phyloP scores from a whole-genome alignment of 2,113 vertebrate genomes.

The Ammodytes dubius region DNA sequence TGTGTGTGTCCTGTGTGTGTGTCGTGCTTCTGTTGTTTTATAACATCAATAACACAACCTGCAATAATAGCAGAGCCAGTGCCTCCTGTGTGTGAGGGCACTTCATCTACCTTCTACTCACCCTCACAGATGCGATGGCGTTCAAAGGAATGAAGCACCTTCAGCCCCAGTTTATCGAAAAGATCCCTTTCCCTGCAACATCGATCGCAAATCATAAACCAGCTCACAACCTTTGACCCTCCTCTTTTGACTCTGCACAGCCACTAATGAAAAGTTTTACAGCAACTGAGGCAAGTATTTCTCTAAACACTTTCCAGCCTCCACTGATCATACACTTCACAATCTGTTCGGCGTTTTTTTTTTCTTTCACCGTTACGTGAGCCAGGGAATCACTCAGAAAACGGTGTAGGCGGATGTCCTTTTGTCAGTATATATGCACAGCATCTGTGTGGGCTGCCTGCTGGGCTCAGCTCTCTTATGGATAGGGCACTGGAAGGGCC shows the following conservation, averaged over 20 bases:
- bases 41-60: constrained; percentile 51
- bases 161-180: constrained; percentile 61
- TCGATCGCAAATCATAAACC: constrained; percentile 61
- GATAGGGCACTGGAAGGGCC: constrained; percentile 71
- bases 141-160: constrained; percentile 46
- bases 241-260: constrained; percentile 26
- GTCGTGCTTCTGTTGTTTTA: constrained; percentile 51
- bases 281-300: constrained; percentile 71
- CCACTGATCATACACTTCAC: constrained; percentile 72
- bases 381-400: constrained; percentile 79
- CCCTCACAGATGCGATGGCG: constrained; percentile 42
- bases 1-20: constrained; percentile 5
- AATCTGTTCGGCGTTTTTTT: constrained; percentile 66
- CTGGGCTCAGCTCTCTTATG: constrained; percentile 78
- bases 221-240: constrained; percentile 52
- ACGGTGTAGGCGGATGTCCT: constrained; percentile 82
- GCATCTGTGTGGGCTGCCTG: constrained; percentile 80
- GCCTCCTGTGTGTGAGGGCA: constrained; percentile 48
- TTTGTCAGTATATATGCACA: constrained; percentile 76
- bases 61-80: constrained; percentile 59
- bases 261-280: constrained; percentile 66
- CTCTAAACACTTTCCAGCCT: constrained; percentile 68
- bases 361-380: constrained; percentile 76
- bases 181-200: constrained; percentile 42
- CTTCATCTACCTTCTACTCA: constrained; percentile 52